Evolutionary conservation across 2,797 vertebrate species (phyloP), one percentile per base, ranked within the genome.

Genomic region (Pipistrellus pipistrellus): DNA sequence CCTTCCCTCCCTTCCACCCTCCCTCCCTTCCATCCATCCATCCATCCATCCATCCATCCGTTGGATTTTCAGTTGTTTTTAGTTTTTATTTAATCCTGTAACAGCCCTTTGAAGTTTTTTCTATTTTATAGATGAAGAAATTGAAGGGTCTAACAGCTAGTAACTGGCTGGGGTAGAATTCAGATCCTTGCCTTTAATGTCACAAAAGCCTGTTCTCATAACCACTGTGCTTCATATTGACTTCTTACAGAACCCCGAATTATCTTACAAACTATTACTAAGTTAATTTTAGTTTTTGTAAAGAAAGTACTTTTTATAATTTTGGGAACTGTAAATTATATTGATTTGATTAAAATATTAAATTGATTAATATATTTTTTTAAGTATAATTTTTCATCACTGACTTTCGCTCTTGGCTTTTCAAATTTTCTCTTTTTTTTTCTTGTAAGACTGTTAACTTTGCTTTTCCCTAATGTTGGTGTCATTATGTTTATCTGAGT

Each of bases 71-170:
- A 83, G 17, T 87, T 93, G n/a, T 90, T 91, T 88, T 80, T 32
- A 27, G 35, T 94, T 91, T 82, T 89, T 46, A 76, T 91, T 97
- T 87, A 95, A 86, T 90, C 15, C 20, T 62, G 46, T 90, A 77
- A 90, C 32, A 71, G 27, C 41, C 20, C 3, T 85, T 8, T 59
- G 55, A 81, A 12, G 4, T 64, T 53, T 20, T 94, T 94, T 69
- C 44, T 81, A 0, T 93, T 71, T 85, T 92, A 46, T 77, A 69
- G 44, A 35, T 84, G 59, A 94, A 69, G 72, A 94, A 77, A 30
- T 11, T 72, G 35, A 59, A 85, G n/a, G 38, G 17, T 93, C 62
- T 90, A 85, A 59, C 14, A 90, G 46, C 15, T 94, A 72, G 17
- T 82, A 78, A 27, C 51, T n/a, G 73, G 7, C 12, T 69, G 23